Conservation (phyloP, 2,888 invertebrate species). For the Bembecia ichneumoniformis region DNA sequence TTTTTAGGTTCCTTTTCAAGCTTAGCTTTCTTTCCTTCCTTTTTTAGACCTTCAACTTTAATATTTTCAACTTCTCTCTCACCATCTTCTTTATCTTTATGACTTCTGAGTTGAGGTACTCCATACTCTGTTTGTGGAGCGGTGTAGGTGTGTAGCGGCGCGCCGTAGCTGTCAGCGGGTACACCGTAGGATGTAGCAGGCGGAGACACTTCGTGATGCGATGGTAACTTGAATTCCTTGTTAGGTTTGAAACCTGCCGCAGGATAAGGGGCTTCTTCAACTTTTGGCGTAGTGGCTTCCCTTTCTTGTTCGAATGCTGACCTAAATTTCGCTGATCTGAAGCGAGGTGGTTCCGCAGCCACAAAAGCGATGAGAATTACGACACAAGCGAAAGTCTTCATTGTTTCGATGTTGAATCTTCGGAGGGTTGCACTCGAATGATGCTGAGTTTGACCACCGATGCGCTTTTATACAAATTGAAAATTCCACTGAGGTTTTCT, state of each 20-base stretch:
- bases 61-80: slow-evolving; percentile 9
- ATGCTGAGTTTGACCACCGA: slow-evolving; percentile 33
- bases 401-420: slow-evolving; percentile 33
- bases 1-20: slow-evolving; percentile 35
- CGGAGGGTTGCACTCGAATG: slow-evolving; percentile 48
- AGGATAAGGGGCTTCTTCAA: slow-evolving; percentile 44
- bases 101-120: slow-evolving; percentile 18
- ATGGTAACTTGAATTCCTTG: slow-evolving; percentile 47
- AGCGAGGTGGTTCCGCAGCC: slow-evolving; percentile 48
- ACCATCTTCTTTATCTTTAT: slow-evolving; percentile 1
- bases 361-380: slow-evolving; percentile 41
- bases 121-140: slow-evolving; percentile 47
- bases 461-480: slow-evolving; percentile 48
- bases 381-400: slow-evolving; percentile 47
- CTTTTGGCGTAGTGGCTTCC: slow-evolving; percentile 23
- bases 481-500: slow-evolving; percentile 18
- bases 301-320: slow-evolving; percentile 17
- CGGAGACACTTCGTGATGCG: slow-evolving; percentile 39
- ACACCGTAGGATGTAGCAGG: slow-evolving; percentile 51
- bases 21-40: slow-evolving; percentile 22
- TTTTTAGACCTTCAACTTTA: slow-evolving; percentile 9
- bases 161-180: slow-evolving; percentile 53
- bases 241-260: slow-evolving; percentile 49
- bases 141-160: slow-evolving; percentile 45
- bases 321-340: slow-evolving; percentile 33